These are phyloP conservation scores for Drosophila testacea DNA, from an alignment of 2,888 invertebrate genomes.

Conservation along the genomic window DNA sequence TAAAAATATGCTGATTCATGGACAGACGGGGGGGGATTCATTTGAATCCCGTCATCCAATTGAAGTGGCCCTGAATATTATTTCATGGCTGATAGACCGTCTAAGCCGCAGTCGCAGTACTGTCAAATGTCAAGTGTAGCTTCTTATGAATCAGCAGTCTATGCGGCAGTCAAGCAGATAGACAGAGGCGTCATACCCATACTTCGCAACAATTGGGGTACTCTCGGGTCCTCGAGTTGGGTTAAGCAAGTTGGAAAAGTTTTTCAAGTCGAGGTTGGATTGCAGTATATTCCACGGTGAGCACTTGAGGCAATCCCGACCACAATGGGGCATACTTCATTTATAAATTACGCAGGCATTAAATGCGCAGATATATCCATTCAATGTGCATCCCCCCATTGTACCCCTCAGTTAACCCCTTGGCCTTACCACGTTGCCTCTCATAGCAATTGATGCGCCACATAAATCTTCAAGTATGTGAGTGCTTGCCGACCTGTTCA, in stretches of 20 bases:
- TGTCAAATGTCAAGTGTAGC: conserved; percentile 55
- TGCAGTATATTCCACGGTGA: conserved; percentile 18
- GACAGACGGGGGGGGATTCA: not conserved
- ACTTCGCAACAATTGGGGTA: not conserved
- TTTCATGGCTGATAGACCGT: conserved; percentile 47
- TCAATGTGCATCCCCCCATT: conserved; percentile 37
- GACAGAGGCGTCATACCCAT: conserved; percentile 15
- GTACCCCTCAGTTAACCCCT: not conserved
- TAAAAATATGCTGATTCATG: conserved; percentile 13
- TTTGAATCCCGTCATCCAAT: conserved; percentile 4
- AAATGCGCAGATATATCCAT: conserved; percentile 69
- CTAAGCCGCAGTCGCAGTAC: conserved; percentile 30
- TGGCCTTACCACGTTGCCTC: conserved; percentile 1
- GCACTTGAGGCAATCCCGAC: conserved; percentile 44
- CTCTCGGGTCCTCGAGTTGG: conserved; percentile 1
- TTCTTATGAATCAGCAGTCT: conserved; percentile 39
- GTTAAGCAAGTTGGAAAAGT: conserved; percentile 29
- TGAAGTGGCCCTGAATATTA: conserved; percentile 38
- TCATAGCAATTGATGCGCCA: conserved; percentile 72
- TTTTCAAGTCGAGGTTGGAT: conserved; percentile 31
- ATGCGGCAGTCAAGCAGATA: conserved; percentile 27
- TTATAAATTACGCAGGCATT: conserved; percentile 81
- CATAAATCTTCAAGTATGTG: conserved; percentile 76
- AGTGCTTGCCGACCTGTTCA: conserved; percentile 60
- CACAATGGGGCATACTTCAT: conserved; percentile 75